phyloP scores from a whole-genome alignment of 2,113 vertebrate genomes.

The rat (Rattus norvegicus) region GRCr8 NC_086027.1:75367501-75368000 shows the following conservation, averaged over 20 bases:
- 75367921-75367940: constrained; percentile 94
- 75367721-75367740: not conserved
- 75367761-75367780: too few relatives aligned
- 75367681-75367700: not conserved
- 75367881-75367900: constrained; percentile 71
- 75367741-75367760: not conserved
- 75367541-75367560: not conserved
- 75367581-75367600: not conserved
- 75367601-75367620: not conserved
- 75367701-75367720: not conserved
- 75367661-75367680: not conserved
- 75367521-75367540: not conserved
- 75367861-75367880: not conserved
- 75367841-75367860: not conserved
- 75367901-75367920: constrained; percentile 77
- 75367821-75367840: not conserved
- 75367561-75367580: not conserved
- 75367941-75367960: constrained; percentile 94
- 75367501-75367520: not conserved
- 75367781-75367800: not conserved
- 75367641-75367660: not conserved
- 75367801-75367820: not conserved
- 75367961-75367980: constrained; percentile 94
- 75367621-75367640: not conserved
- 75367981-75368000: constrained; percentile 86